Conservation (phyloP, 2,797 vertebrate genomes). For the Sebastes jordani region DNA sequence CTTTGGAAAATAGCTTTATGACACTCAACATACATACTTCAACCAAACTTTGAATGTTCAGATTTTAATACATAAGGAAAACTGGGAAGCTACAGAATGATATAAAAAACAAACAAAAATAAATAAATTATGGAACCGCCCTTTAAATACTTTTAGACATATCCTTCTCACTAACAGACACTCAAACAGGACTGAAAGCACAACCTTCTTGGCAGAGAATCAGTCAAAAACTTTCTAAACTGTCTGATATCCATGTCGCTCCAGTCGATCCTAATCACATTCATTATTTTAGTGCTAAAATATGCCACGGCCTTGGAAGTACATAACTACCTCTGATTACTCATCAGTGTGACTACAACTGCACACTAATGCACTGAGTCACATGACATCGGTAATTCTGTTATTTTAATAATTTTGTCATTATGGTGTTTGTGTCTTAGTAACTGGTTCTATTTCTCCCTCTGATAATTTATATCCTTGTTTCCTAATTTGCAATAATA, state of each 20-base stretch:
- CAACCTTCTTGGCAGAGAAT: neutral
- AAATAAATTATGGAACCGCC: too few relatives aligned
- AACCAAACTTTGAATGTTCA: too few relatives aligned
- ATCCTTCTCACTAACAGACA: neutral
- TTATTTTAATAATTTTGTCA: neutral
- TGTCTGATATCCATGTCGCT: neutral
- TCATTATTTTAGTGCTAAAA: constrained; percentile 5
- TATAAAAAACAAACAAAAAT: too few relatives aligned
- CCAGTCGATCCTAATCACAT: neutral
- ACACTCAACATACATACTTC: too few relatives aligned
- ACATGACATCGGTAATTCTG: constrained; percentile 6
- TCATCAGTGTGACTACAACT: constrained; percentile 19
- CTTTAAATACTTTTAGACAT: neutral
- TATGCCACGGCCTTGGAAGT: neutral
- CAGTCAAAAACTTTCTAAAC: neutral
- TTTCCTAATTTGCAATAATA: neutral
- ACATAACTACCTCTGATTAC: neutral
- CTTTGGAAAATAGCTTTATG: too few relatives aligned
- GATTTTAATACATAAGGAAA: too few relatives aligned
- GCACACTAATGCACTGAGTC: neutral
- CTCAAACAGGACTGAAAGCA: neutral
- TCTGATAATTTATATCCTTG: neutral
- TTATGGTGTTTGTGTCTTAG: neutral
- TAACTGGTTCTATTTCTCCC: neutral
- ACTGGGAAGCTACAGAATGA: too few relatives aligned